phyloP scores from a whole-genome alignment of 1,140 invertebrate genomes.

The Dysdera silvatica region DNA sequence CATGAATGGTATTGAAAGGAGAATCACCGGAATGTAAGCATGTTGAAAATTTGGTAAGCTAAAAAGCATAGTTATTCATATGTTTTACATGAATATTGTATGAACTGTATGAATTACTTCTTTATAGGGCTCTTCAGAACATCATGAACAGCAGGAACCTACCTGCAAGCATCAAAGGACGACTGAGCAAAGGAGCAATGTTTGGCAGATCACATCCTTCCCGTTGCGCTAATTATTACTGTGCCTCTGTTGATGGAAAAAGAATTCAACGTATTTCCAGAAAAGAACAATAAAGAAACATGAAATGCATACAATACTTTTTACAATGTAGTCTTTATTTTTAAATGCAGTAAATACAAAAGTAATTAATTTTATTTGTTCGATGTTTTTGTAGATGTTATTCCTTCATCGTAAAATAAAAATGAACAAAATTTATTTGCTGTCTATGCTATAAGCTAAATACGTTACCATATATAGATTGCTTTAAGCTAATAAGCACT shows the following conservation, averaged over 20 bases:
- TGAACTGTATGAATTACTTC: background rate
- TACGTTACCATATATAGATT: too few species aligned
- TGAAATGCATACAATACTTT: too few species aligned
- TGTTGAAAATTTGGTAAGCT: background rate
- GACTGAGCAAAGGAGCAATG: slow-evolving; percentile 8
- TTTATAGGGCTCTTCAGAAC: slow-evolving; percentile 11
- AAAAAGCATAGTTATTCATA: background rate
- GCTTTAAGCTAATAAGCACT: too few species aligned
- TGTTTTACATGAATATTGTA: background rate
- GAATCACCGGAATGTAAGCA: slow-evolving; percentile 16
- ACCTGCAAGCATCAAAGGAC: background rate
- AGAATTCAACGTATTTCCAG: too few species aligned
- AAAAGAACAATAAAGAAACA: too few species aligned
- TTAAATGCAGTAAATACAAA: too few species aligned
- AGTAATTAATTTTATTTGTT: too few species aligned
- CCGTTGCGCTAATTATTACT: slow-evolving; percentile 10
- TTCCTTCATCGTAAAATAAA: too few species aligned
- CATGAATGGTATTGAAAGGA: slow-evolving; percentile 1
- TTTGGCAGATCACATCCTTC: background rate
- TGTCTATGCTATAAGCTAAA: too few species aligned
- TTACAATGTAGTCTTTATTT: too few species aligned
- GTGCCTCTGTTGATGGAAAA: slow-evolving; percentile 13
- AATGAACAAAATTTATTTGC: too few species aligned
- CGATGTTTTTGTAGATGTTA: too few species aligned
- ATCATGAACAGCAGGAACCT: slow-evolving; percentile 3